A percentile compares a stretch with the other conserved stretches of the same genome.
Conservation (phyloP, 2,888 invertebrate genomes). For the Halictus quadricinctus region DNA sequence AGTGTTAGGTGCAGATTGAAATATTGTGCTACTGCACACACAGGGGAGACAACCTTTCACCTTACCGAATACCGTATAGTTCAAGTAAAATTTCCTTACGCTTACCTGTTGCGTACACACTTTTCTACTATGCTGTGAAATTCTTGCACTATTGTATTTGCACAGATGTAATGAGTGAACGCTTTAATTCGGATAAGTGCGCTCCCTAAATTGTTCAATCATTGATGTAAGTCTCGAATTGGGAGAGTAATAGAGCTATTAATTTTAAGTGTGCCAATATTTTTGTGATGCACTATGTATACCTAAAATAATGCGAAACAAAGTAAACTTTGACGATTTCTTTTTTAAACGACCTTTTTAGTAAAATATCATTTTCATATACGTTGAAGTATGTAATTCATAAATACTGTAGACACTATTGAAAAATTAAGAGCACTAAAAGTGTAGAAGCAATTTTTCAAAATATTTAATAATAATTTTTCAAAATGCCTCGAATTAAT, state of each 20-base stretch:
- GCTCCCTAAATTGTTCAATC: not conserved
- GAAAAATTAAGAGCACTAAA: too few species aligned
- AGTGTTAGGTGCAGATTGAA: not conserved
- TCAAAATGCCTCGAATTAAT: not conserved
- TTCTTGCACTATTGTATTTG: not conserved
- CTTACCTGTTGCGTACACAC: not conserved
- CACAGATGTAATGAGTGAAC: not conserved
- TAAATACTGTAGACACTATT: too few species aligned
- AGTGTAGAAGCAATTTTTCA: too few species aligned
- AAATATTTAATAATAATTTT: too few species aligned
- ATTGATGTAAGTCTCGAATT: not conserved
- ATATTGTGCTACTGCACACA: not conserved
- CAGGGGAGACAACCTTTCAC: conserved; percentile 42
- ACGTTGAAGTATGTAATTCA: too few species aligned
- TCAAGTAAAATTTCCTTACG: conserved; percentile 40
- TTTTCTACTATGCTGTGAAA: not conserved
- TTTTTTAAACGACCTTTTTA: too few species aligned
- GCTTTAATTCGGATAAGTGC: not conserved
- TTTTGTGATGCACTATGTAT: not conserved
- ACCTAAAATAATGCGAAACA: not conserved
- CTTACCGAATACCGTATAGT: conserved; percentile 40
- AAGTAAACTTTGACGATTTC: not conserved
- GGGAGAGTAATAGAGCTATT: not conserved
- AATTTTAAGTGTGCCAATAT: not conserved
- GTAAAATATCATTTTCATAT: too few species aligned